Percentiles rank a stretch among this genome's conserved stretches.
These are phyloP conservation scores for Netelia fuscicornis DNA, from an alignment of 2,888 invertebrate genomes.

Conservation along the genomic window DNA sequence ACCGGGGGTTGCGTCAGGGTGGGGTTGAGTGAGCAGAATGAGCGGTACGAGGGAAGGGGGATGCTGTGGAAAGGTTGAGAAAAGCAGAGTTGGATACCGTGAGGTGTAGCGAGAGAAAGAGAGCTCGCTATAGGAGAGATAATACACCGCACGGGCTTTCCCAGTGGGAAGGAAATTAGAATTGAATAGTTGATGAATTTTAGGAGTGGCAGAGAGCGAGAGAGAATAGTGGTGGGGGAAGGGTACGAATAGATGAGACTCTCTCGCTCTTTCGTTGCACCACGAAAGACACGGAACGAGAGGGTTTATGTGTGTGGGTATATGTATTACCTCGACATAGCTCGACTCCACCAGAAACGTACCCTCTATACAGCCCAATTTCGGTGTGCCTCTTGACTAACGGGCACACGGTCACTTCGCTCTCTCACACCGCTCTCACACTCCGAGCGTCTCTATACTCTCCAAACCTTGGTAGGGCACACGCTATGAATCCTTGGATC, in stretches of 20 bases:
- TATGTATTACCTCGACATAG: conserved; percentile 36
- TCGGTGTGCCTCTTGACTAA: conserved; percentile 47
- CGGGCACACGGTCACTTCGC: conserved; percentile 66
- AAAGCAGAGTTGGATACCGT: conserved; percentile 13
- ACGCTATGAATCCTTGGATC: conserved; percentile 10
- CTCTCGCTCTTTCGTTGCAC: conserved; percentile 60
- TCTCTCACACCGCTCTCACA: conserved; percentile 40
- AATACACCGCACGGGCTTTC: conserved; percentile 46
- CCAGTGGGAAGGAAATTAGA: conserved; percentile 80
- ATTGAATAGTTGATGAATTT: conserved; percentile 84
- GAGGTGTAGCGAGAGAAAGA: conserved; percentile 41
- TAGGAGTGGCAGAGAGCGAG: conserved; percentile 73
- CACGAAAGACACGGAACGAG: conserved; percentile 48
- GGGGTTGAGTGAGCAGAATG: conserved; percentile 23
- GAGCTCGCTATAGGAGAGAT: conserved; percentile 15
- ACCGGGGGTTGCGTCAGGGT: not conserved
- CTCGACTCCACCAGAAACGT: conserved; percentile 26
- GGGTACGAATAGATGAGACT: not conserved
- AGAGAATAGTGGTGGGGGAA: too few species aligned
- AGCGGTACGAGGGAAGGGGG: conserved; percentile 12
- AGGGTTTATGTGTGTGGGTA: conserved; percentile 26
- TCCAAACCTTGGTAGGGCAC: not conserved
- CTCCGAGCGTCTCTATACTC: conserved; percentile 45
- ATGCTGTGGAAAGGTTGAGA: conserved; percentile 41
- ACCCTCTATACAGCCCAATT: conserved; percentile 1